phyloP scores from a whole-genome alignment of 2,888 invertebrate species.

The Thereva nobilitata region DNA sequence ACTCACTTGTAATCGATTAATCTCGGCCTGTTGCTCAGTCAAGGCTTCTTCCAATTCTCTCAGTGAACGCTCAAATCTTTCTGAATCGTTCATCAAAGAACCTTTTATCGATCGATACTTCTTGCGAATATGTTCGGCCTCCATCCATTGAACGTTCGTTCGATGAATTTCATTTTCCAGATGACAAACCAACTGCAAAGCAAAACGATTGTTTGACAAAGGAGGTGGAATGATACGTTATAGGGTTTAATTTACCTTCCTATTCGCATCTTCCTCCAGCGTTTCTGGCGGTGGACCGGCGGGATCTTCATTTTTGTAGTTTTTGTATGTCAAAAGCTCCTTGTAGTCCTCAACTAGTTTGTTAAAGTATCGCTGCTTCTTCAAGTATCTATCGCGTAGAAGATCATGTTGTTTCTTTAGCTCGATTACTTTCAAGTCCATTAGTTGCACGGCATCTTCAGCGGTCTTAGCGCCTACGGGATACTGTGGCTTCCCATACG shows the following conservation, averaged over 20 bases:
- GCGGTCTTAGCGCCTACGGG: conserved; percentile 60
- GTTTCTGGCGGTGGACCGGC: conserved; percentile 56
- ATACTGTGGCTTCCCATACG: conserved; percentile 55
- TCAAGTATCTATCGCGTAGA: conserved; percentile 69
- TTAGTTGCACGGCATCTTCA: conserved; percentile 61
- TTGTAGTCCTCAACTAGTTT: conserved; percentile 67
- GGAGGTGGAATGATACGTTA: not conserved
- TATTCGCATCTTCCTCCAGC: conserved; percentile 64
- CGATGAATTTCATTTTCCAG: conserved; percentile 82
- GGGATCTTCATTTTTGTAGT: conserved; percentile 48
- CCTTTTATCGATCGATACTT: conserved; percentile 75
- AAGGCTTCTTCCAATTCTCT: conserved; percentile 70
- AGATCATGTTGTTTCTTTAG: conserved; percentile 74
- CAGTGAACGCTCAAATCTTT: conserved; percentile 74
- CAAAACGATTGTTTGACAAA: not conserved
- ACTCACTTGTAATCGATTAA: conserved; percentile 70
- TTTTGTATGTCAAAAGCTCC: conserved; percentile 63
- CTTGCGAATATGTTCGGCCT: conserved; percentile 77
- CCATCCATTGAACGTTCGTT: conserved; percentile 79
- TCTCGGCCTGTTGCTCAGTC: conserved; percentile 71
- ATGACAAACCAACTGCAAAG: conserved; percentile 65
- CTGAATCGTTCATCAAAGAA: conserved; percentile 70
- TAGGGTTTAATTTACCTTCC: conserved; percentile 61
- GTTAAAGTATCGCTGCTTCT: conserved; percentile 64
- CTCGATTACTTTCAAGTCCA: conserved; percentile 71